These are phyloP conservation scores for Tetragonula carbonaria DNA, from an alignment of 2,888 invertebrate genomes.

Conservation along the genomic window DNA sequence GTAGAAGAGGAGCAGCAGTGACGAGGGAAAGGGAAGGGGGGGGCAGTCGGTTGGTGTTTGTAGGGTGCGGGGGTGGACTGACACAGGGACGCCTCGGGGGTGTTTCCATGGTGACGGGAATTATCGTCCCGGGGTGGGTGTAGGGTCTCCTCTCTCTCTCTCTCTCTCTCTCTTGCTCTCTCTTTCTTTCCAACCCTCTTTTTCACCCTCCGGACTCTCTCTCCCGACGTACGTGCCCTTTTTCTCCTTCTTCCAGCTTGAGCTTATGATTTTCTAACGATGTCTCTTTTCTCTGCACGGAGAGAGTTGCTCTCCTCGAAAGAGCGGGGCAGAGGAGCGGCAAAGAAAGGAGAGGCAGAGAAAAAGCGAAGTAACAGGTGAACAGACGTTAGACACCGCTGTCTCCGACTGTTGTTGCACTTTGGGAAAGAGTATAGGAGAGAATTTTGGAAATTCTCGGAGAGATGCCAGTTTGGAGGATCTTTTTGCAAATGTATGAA, in stretches of 20 bases:
- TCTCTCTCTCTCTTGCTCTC: constrained; percentile 13
- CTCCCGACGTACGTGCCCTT: constrained; percentile 16
- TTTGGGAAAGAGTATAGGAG: neutral
- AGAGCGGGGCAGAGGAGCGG: neutral
- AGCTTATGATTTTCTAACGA: constrained; percentile 55
- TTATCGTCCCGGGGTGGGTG: constrained; percentile 76
- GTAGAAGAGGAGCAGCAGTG: constrained; percentile 41
- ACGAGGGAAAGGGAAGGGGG: constrained; percentile 26
- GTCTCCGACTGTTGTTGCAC: neutral
- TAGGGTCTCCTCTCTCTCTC: constrained; percentile 57
- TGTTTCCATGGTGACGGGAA: constrained; percentile 80
- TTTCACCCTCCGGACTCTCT: constrained; percentile 26
- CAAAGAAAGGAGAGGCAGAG: neutral
- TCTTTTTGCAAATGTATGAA: too few species aligned
- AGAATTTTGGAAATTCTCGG: neutral
- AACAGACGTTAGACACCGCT: neutral
- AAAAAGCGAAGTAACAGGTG: neutral
- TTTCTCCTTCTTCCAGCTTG: constrained; percentile 40
- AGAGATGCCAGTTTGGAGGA: too few species aligned
- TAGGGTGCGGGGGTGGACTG: constrained; percentile 77
- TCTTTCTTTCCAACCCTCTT: constrained; percentile 2
- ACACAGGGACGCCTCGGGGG: constrained; percentile 80
- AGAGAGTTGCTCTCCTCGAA: neutral
- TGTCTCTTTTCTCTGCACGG: constrained; percentile 4
- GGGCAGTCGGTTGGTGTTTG: constrained; percentile 51